Conservation (phyloP, 1,140 invertebrate genomes). For the Octopus sinensis region DNA sequence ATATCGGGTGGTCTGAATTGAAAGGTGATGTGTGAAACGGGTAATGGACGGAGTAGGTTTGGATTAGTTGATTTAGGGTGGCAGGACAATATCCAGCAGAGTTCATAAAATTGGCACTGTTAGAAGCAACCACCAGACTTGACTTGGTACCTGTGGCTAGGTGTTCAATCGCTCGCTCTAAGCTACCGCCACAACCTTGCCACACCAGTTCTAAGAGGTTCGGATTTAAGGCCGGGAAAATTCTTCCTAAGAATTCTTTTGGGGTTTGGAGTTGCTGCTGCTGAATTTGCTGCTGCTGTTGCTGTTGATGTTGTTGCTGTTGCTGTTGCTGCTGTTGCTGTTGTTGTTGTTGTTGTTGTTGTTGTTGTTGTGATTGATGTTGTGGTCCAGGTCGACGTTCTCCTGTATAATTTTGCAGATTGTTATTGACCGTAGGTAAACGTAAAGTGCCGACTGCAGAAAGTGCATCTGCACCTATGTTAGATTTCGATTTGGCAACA, state of each 20-base stretch:
- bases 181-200: slow-evolving; percentile 41
- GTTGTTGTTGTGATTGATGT: neutral
- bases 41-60: neutral
- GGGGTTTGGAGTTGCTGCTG: slow-evolving; percentile 27
- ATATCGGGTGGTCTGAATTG: neutral
- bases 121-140: slow-evolving; percentile 8
- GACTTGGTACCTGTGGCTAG: slow-evolving; percentile 30
- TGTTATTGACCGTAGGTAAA: neutral
- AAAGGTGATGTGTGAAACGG: slow-evolving; percentile 15
- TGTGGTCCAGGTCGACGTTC: neutral
- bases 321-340: slow-evolving; percentile 16
- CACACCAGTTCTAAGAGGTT: slow-evolving; percentile 41
- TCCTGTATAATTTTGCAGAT: neutral
- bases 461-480: neutral
- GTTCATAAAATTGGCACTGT: neutral
- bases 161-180: slow-evolving; percentile 40
- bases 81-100: neutral
- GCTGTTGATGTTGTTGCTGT: slow-evolving; percentile 22
- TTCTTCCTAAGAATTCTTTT: slow-evolving; percentile 35
- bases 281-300: slow-evolving; percentile 15
- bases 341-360: neutral
- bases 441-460: neutral
- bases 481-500: slow-evolving; percentile 15
- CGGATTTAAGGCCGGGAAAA: slow-evolving; percentile 40
- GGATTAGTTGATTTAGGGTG: neutral